phyloP scores from a whole-genome alignment of 2,797 vertebrate genomes.

The Setipinna tenuifilis region DNA sequence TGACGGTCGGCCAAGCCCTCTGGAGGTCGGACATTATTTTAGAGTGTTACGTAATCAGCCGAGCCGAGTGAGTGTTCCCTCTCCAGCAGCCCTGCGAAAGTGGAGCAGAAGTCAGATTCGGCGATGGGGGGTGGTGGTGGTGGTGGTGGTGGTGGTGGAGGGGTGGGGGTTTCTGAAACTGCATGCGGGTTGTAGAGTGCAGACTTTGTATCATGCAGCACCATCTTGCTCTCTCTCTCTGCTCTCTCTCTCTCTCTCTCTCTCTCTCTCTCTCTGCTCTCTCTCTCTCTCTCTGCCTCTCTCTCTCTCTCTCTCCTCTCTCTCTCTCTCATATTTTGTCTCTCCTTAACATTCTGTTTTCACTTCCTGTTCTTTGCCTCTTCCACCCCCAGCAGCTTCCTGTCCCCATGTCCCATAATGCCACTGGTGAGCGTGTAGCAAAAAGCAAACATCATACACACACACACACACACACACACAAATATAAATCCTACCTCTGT shows the following conservation, averaged over 20 bases:
- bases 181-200: neutral
- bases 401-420: conserved; percentile 60
- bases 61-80: neutral
- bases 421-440: neutral
- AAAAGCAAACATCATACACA: too few species aligned
- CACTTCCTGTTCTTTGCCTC: conserved; percentile 74
- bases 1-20: neutral
- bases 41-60: neutral
- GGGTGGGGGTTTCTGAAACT: neutral
- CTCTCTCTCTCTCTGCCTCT: neutral
- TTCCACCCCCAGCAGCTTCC: conserved; percentile 75
- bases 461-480: too few species aligned
- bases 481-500: too few species aligned
- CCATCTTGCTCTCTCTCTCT: too few species aligned
- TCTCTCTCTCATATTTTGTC: conserved; percentile 19
- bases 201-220: too few species aligned
- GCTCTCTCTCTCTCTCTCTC: too few species aligned
- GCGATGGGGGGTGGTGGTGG: neutral
- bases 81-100: neutral
- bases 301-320: conserved; percentile 6
- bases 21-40: neutral
- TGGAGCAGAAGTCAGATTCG: neutral
- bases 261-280: too few species aligned
- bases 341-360: conserved; percentile 59
- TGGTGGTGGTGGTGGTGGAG: too few species aligned